phyloP scores from a whole-genome alignment of 35 echinoderm and acorn worm species.

The Ophioderma brevispina region DNA sequence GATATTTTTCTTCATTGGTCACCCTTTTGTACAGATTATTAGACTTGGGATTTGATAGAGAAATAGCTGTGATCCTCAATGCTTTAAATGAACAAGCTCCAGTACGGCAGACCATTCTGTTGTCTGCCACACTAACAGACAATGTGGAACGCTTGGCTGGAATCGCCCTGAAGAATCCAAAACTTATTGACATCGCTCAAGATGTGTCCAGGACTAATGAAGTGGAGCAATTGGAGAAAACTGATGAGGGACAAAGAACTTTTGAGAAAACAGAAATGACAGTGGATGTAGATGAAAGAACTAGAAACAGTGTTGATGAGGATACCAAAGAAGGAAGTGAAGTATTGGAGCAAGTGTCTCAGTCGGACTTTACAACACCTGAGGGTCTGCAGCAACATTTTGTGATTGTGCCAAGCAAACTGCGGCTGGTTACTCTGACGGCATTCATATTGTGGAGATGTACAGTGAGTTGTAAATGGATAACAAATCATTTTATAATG shows the following conservation, averaged over 20 bases:
- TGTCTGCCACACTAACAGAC: conserved; percentile 94
- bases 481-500: too few relatives aligned
- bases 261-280: background rate
- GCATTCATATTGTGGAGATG: conserved; percentile 73
- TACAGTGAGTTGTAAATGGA: conserved; percentile 45
- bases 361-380: conserved; percentile 63
- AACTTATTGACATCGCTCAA: conserved; percentile 69
- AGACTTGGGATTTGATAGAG: conserved; percentile 93
- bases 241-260: background rate
- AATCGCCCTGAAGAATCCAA: conserved; percentile 78
- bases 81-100: conserved; percentile 74
- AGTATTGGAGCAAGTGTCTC: background rate
- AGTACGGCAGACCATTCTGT: conserved; percentile 70
- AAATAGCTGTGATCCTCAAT: conserved; percentile 85
- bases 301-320: background rate
- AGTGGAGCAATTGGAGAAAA: background rate
- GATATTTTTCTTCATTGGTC: background rate
- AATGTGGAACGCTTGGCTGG: conserved; percentile 84
- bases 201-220: background rate
- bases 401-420: conserved; percentile 91
- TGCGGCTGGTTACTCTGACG: conserved; percentile 82
- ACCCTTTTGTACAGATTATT: conserved; percentile 65
- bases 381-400: conserved; percentile 82
- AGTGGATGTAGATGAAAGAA: background rate
- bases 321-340: background rate